These are phyloP conservation scores for Serinus canaria DNA, from an alignment of 2,113 vertebrate species.

Conservation along the genomic window DNA sequence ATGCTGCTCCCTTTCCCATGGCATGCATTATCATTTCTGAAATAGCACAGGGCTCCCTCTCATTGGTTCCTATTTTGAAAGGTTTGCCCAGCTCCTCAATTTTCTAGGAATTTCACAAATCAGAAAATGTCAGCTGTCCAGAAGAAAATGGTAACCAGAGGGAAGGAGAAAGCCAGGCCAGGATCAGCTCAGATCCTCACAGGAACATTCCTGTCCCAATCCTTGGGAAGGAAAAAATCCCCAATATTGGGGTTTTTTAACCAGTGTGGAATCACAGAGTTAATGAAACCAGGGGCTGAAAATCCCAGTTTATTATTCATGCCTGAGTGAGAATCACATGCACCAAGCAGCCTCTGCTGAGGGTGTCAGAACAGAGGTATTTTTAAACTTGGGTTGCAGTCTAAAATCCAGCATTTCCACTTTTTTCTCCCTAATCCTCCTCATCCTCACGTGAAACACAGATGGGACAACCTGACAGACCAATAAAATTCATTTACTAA, in stretches of 20 bases:
- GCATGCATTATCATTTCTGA: background rate
- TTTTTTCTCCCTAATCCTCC: background rate
- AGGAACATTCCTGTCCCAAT: background rate
- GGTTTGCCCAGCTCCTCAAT: background rate
- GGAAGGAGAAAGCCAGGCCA: background rate
- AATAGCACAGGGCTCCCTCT: background rate
- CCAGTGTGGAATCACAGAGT: background rate
- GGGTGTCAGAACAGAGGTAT: background rate
- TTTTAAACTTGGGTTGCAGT: background rate
- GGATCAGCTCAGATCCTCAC: background rate
- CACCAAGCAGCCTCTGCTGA: background rate
- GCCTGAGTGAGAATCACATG: background rate
- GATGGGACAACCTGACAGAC: background rate
- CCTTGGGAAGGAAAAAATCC: background rate
- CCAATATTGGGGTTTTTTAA: background rate
- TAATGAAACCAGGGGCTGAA: background rate
- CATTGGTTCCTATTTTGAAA: background rate
- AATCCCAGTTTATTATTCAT: background rate
- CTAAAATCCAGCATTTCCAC: background rate
- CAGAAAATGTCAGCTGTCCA: background rate
- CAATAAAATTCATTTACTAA: background rate
- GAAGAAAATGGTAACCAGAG: background rate
- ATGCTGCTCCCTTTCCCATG: slow-evolving; percentile 28
- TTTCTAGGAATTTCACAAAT: slow-evolving; percentile 47
- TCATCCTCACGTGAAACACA: background rate